phyloP scores from a whole-genome alignment of 2,797 vertebrate genomes.

The Coccyzus lansbergi region DNA sequence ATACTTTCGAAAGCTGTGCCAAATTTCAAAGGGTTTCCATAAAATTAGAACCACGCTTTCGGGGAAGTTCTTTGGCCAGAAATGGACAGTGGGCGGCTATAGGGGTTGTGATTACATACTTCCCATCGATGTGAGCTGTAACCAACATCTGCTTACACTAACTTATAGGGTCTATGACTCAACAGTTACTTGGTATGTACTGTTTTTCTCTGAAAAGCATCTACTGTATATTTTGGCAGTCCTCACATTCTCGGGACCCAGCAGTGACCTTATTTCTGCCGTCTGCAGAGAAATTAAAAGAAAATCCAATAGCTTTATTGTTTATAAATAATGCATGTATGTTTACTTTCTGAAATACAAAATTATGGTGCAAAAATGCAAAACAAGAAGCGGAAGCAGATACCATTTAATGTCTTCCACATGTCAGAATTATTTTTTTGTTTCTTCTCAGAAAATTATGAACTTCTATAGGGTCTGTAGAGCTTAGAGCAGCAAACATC shows the following conservation, averaged over 20 bases:
- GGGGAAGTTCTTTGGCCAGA: slow-evolving; percentile 75
- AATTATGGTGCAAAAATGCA: not conserved
- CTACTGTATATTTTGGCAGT: slow-evolving; percentile 46
- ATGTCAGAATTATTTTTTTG: slow-evolving; percentile 4
- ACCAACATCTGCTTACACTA: slow-evolving; percentile 75
- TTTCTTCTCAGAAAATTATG: not conserved
- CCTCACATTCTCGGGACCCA: not conserved
- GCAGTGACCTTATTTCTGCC: slow-evolving; percentile 2
- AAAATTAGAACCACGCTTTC: slow-evolving; percentile 83
- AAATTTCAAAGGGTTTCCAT: slow-evolving; percentile 79
- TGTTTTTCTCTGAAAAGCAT: slow-evolving; percentile 59
- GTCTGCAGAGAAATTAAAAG: not conserved
- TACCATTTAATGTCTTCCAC: not conserved
- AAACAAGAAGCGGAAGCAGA: slow-evolving; percentile 26
- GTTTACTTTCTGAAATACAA: slow-evolving; percentile 45
- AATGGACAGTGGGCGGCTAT: slow-evolving; percentile 72
- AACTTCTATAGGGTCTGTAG: not conserved
- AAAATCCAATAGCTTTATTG: not conserved
- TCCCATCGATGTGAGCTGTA: slow-evolving; percentile 62
- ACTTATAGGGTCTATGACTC: slow-evolving; percentile 70
- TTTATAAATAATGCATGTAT: not conserved
- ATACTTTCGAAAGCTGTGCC: slow-evolving; percentile 75
- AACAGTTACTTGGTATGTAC: slow-evolving; percentile 54
- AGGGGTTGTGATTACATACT: slow-evolving; percentile 63
- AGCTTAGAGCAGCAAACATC: not conserved